These are phyloP conservation scores for Eulacestoma nigropectus DNA, from an alignment of 2,113 vertebrate species.

Conservation along the genomic window DNA sequence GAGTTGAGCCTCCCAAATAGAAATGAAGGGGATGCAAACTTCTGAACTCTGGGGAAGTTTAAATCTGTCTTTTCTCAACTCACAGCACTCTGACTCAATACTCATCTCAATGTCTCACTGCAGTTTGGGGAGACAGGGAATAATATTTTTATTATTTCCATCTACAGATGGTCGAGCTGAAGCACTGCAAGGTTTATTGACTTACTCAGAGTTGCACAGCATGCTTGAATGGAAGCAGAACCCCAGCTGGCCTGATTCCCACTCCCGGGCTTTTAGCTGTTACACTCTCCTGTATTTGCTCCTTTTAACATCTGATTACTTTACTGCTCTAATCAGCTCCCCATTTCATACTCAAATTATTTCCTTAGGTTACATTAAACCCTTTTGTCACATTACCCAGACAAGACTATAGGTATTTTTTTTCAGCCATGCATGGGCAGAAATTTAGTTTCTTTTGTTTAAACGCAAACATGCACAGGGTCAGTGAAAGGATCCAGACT, in stretches of 20 bases:
- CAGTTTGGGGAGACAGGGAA: constrained; percentile 51
- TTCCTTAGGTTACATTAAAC: background rate
- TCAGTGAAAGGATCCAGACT: background rate
- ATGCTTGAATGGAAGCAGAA: constrained; percentile 59
- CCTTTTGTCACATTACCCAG: background rate
- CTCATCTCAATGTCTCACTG: constrained; percentile 45
- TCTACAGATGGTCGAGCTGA: constrained; percentile 37
- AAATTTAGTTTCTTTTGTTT: constrained; percentile 18
- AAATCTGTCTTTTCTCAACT: constrained; percentile 56
- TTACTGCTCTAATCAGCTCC: constrained; percentile 34
- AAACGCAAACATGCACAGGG: background rate
- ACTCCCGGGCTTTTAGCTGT: background rate
- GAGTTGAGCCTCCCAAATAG: constrained; percentile 12
- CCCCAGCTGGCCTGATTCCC: constrained; percentile 54
- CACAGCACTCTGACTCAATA: constrained; percentile 9
- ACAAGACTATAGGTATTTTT: background rate
- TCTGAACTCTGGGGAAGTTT: constrained; percentile 55
- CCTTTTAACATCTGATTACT: constrained; percentile 32
- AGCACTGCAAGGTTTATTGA: constrained; percentile 61
- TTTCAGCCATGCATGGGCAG: background rate
- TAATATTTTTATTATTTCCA: constrained; percentile 63
- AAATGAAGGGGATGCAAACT: constrained; percentile 38
- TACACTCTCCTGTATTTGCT: constrained; percentile 7
- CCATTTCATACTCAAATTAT: background rate
- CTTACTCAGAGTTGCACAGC: constrained; percentile 48